These are phyloP conservation scores for Bombylius discolor DNA, from an alignment of 2,888 invertebrate species.

Conservation along the genomic window DNA sequence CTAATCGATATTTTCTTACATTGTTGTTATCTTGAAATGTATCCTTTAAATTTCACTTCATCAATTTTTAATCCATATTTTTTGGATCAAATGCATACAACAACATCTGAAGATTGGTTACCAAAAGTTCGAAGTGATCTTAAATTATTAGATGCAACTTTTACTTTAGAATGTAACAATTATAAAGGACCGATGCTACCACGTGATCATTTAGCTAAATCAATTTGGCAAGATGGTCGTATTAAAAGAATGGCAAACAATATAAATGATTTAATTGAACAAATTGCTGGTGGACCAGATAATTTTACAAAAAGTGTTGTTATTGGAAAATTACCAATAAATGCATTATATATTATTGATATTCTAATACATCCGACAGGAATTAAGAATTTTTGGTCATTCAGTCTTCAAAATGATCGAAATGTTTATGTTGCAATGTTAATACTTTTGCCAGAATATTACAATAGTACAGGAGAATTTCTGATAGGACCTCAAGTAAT, in stretches of 20 bases:
- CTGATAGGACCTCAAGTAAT: slow-evolving; percentile 50
- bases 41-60: slow-evolving; percentile 46
- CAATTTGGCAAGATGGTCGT: slow-evolving; percentile 42
- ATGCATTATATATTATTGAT: slow-evolving; percentile 48
- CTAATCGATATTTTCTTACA: slow-evolving; percentile 48
- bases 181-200: slow-evolving; percentile 46
- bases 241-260: slow-evolving; percentile 40
- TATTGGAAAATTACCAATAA: slow-evolving; percentile 42
- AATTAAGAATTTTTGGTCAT: slow-evolving; percentile 35
- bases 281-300: slow-evolving; percentile 37
- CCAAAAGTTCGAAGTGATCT: slow-evolving; percentile 42
- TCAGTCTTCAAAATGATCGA: slow-evolving; percentile 35
- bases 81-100: slow-evolving; percentile 41
- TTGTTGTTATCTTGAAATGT: slow-evolving; percentile 47
- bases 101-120: slow-evolving; percentile 31
- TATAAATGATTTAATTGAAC: slow-evolving; percentile 36
- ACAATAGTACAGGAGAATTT: slow-evolving; percentile 42
- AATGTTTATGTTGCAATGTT: slow-evolving; percentile 44
- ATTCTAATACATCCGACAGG: slow-evolving; percentile 43
- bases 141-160: slow-evolving; percentile 48
- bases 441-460: slow-evolving; percentile 52
- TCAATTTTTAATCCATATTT: slow-evolving; percentile 49
- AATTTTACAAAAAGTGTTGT: slow-evolving; percentile 41
- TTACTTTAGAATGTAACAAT: slow-evolving; percentile 47
- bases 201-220: slow-evolving; percentile 40